Percentiles rank a stretch among this genome's conserved stretches.
These are phyloP conservation scores for Spea multiplicata DNA, from an alignment of 2,113 vertebrate genomes.

Conservation along the genomic window DNA sequence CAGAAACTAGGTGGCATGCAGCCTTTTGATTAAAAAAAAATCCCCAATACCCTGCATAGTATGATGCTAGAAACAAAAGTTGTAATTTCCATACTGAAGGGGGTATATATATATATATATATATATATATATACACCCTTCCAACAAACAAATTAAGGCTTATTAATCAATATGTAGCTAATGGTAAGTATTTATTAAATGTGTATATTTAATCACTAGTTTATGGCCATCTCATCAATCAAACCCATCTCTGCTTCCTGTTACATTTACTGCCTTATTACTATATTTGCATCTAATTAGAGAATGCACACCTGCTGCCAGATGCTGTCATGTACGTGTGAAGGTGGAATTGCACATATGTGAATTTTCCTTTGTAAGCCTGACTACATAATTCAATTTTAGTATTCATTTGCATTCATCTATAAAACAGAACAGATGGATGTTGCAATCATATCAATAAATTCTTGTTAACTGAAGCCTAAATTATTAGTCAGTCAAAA, in stretches of 20 bases:
- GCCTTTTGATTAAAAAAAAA: too few species aligned
- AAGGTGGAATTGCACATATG: conserved; percentile 55
- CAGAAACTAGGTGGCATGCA: too few species aligned
- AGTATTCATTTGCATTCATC: conserved; percentile 60
- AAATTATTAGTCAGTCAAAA: conserved; percentile 61
- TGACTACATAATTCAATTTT: conserved; percentile 62
- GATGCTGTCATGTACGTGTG: conserved; percentile 52
- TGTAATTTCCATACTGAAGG: too few species aligned
- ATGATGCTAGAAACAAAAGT: too few species aligned
- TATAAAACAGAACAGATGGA: conserved; percentile 64
- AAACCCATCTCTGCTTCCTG: conserved; percentile 20
- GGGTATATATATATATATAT: too few species aligned
- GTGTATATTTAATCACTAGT: background rate
- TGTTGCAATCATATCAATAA: conserved; percentile 58
- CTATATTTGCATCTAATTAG: conserved; percentile 56
- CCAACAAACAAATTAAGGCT: too few species aligned
- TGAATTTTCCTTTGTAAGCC: conserved; percentile 53
- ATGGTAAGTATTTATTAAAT: conserved; percentile 22
- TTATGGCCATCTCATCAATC: conserved; percentile 2
- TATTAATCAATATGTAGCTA: background rate
- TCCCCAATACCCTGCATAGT: too few species aligned
- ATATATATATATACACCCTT: too few species aligned
- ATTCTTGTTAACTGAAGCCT: conserved; percentile 64
- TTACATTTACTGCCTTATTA: conserved; percentile 49
- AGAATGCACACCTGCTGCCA: conserved; percentile 54